Evolutionary conservation across 1,140 invertebrate genomes (phyloP), one percentile per base, ranked within the genome.

Genomic region (Nilaparvata lugens): DNA sequence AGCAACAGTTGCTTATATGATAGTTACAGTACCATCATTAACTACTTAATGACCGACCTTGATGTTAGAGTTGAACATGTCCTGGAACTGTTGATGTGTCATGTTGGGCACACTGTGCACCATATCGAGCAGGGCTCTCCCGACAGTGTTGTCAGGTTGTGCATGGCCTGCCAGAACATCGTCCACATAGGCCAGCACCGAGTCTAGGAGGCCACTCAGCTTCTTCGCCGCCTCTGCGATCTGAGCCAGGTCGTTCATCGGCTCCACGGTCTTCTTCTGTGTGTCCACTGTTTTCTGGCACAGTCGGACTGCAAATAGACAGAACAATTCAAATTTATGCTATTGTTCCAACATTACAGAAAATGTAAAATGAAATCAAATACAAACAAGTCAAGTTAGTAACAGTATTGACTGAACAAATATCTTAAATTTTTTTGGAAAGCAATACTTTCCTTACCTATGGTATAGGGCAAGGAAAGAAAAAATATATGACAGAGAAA

Each of bases 11-110:
- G n/a, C n/a, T n/a, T n/a, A n/a, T n/a, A n/a, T n/a, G n/a, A n/a
- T n/a, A n/a, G n/a, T n/a, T n/a, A n/a, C n/a, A n/a, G n/a, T n/a
- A n/a, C n/a, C n/a, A n/a, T n/a, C n/a, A n/a, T n/a, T n/a, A n/a
- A n/a, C n/a, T n/a, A n/a, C n/a, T n/a, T n/a, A n/a, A n/a, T n/a
- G n/a, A n/a, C n/a, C n/a, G n/a, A 84, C 83, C 76, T 97, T 97
- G 69, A 97, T 89, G 73, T 95, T 95, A 65, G 91, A 89, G 68
- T 95, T 96, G 70, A 97, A 88, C 89, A 97, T 95, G 64, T 91
- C 84, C 21, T 93, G 91, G 74, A 97, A 96, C 70, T 94, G 86
- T 70, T 94, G 90, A 38, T 83, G 81, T 18, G 84, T 83, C 81
- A 97, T 92, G 71, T 92, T 88, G 18, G 95, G 94, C 55, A 95